Base-by-base conservation (phyloP, 2,888 invertebrate genomes). In the Arrhopalites spinosus region DNA sequence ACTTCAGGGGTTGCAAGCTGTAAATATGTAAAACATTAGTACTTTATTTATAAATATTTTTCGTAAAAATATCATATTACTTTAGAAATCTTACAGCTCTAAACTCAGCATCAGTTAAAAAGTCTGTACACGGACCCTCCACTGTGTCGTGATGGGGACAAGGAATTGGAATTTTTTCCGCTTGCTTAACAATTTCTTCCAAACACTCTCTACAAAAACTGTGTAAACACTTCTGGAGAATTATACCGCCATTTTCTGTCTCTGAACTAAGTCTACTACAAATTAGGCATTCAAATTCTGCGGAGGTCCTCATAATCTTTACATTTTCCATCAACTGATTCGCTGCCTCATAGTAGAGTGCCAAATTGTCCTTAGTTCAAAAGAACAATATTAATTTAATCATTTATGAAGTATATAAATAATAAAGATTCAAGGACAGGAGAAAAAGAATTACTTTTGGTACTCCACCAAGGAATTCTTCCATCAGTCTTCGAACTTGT, bases 231-330 rank as follows among this genome's bases (percentile, higher is more conserved):
- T 36, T 7, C 11, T n/a, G 20, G 5, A 66, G 43, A 43, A 66
- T 23, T 1, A 66, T 66, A 1, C n/a, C 66, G 2, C 66, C 43
- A 43, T 11, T n/a, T 8, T 36, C 43, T 30, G 30, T 30, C 43
- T 66, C 66, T 5, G 43, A 43, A 43, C 17, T 66, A 8, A 43
- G 29, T 20, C 66, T 36, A 66, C 66, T 66, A 43, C 66, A 66
- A 66, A 66, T 66, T 11, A 66, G 43, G n/a, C 66, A 66, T n/a
- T 66, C 66, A n/a, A 66, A 66, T 43, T 43, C 66, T 43, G 36
- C 66, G 2, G 17, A 17, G 15, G 66, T 66, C 1, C 8, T 5
- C 36, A 66, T 3, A 17, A 66, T 23, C n/a, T 23, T 30, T 3
- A 66, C 17, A 20, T 66, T 43, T 43, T 66, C 66, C 36, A 66